phyloP scores from a whole-genome alignment of 2,113 vertebrate species.

The Myxocyprinus asiaticus region DNA sequence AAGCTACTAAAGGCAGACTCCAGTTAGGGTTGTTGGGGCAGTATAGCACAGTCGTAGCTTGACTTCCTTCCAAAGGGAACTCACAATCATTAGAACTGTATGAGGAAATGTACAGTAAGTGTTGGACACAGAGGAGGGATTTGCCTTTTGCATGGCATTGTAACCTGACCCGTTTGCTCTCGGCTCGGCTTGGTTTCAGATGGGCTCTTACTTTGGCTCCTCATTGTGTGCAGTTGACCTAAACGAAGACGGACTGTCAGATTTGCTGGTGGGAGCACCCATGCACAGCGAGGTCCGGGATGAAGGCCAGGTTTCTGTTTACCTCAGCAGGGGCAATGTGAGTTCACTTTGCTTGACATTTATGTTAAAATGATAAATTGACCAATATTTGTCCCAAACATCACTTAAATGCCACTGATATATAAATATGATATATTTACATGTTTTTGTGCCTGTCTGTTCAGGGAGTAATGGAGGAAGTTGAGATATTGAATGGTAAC shows the following conservation, averaged over 20 bases:
- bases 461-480: conserved; percentile 92
- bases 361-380: neutral
- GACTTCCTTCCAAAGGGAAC: too few species aligned
- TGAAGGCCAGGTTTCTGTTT: conserved; percentile 94
- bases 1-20: too few species aligned
- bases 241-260: conserved; percentile 93
- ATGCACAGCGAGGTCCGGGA: conserved; percentile 95
- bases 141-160: neutral
- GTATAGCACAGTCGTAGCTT: too few species aligned
- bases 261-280: conserved; percentile 96
- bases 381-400: too few species aligned
- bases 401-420: too few species aligned
- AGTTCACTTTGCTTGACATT: conserved; percentile 69
- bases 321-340: conserved; percentile 96
- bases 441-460: conserved; percentile 54
- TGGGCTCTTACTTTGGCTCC: conserved; percentile 99
- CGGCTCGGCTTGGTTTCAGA: conserved; percentile 93
- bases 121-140: neutral
- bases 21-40: too few species aligned
- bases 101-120: neutral
- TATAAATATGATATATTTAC: neutral
- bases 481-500: conserved; percentile 78
- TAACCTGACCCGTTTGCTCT: conserved; percentile 83
- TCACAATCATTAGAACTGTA: neutral
- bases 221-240: conserved; percentile 99